Evolutionary conservation across 2,113 vertebrate species (phyloP), one percentile per base, ranked within the genome.

Genomic region (Pycnonotus jocosus): DNA sequence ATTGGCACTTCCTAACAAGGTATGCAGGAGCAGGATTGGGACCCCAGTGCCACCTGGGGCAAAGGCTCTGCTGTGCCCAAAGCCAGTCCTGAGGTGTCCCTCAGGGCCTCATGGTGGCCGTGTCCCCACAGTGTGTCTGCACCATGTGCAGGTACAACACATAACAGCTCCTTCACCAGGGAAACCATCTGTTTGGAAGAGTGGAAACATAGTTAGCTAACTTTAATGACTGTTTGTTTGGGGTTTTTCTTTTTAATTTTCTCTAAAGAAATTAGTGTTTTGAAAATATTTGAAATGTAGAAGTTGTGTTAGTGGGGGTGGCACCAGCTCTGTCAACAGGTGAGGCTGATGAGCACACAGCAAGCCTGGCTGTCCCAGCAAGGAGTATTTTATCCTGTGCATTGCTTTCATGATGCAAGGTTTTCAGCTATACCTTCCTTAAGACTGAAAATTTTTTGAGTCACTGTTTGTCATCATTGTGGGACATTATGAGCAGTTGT

Each of bases 381-480:
- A 74, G 19, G 27, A 31, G 22, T 7, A 6, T 10, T 78, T 47
- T 25, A 60, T 56, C 24, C 13, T 72, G 3, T 40, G 48, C 33
- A 48, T 15, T 66, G 68, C 30, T 35, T 66, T 38, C 25, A 38
- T 1, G 3, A 33, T 37, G 15, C 7, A 65, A 57, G 57, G 21
- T 27, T 71, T 91, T 93, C 51, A 72, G 30, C 42, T 87, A 23
- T 25, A 65, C 40, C 44, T 93, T 95, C 66, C 80, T 88, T 31
- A 78, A 92, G 30, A 94, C 64, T 62, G 56, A 74, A 71, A 96
- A 88, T 71, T 97, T 98, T 97, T 98, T 83, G 97, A 97, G 97
- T 92, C 93, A 93, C 94, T 95, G 97, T 98, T 98, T 98, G 95
- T 98, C 98, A 98, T 98, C 97, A 96, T 98, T 98, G 98, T 93